Evolutionary conservation across 2,113 vertebrate genomes (phyloP).

Genomic region (Psammodynastes pulverulentus): DNA sequence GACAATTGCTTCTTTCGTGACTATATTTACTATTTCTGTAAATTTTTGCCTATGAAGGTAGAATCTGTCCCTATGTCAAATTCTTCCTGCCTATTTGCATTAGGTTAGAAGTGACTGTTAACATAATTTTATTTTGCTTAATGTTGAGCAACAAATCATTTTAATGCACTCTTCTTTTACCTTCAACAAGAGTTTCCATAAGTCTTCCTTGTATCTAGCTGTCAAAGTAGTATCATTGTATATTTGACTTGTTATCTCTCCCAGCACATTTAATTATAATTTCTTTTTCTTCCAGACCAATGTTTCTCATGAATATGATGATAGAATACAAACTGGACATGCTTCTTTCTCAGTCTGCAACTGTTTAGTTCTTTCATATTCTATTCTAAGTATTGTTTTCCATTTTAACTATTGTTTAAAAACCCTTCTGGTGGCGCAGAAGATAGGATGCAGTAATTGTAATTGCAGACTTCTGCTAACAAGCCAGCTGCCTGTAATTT

Average conservation of each 20-base stretch:
- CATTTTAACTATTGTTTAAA: not conserved
- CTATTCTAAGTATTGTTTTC: not conserved
- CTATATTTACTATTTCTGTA: not conserved
- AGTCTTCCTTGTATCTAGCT: not conserved
- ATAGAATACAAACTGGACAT: not conserved
- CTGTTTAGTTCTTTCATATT: not conserved
- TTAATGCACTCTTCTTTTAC: not conserved
- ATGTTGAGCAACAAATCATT: not conserved
- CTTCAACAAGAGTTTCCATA: not conserved
- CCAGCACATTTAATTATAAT: not conserved
- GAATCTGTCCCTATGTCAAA: not conserved
- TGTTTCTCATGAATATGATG: not conserved
- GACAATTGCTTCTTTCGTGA: not conserved
- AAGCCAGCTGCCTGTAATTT: no score
- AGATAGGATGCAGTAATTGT: no score
- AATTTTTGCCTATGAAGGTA: not conserved
- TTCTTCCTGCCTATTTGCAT: not conserved
- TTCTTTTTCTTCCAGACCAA: not conserved
- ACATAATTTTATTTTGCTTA: not conserved
- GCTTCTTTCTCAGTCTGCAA: not conserved
- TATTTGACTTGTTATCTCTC: not conserved
- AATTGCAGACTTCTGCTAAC: no score
- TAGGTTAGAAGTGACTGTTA: not conserved
- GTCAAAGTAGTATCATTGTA: not conserved
- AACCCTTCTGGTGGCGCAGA: no score